phyloP scores from a whole-genome alignment of 2,888 invertebrate genomes.

The Mermis nigrescens region DNA sequence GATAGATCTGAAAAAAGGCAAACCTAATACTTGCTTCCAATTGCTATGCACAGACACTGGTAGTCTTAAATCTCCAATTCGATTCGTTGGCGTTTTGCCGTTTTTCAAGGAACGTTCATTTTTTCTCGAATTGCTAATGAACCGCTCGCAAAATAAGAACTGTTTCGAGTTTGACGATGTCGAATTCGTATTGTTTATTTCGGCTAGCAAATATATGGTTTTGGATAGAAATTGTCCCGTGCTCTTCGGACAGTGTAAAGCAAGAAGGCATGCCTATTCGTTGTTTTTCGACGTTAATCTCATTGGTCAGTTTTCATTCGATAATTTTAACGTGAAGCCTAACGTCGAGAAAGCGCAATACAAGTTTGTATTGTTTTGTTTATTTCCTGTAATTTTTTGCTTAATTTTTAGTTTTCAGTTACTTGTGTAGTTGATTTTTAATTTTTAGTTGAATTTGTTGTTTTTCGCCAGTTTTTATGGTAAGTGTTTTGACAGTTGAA shows the following conservation, averaged over 20 bases:
- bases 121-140: not conserved
- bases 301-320: not conserved
- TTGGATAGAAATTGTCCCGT: not conserved
- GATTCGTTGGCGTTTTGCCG: not conserved
- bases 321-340: not conserved
- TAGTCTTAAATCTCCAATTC: not conserved
- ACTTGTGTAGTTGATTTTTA: too few relatives aligned
- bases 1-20: not conserved
- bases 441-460: too few relatives aligned
- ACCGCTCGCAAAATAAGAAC: not conserved
- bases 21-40: not conserved
- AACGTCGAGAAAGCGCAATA: too few relatives aligned
- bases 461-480: too few relatives aligned
- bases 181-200: not conserved
- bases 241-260: not conserved
- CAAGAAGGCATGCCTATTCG: not conserved
- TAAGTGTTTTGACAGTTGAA: too few relatives aligned
- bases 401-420: too few relatives aligned
- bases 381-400: too few relatives aligned
- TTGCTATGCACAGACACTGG: not conserved
- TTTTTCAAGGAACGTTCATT: not conserved
- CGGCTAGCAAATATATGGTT: not conserved
- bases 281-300: not conserved
- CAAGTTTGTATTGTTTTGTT: too few relatives aligned
- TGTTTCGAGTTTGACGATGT: not conserved